Evolutionary conservation across 2,797 vertebrate genomes (phyloP).

Genomic region (Valencia hispanica): DNA sequence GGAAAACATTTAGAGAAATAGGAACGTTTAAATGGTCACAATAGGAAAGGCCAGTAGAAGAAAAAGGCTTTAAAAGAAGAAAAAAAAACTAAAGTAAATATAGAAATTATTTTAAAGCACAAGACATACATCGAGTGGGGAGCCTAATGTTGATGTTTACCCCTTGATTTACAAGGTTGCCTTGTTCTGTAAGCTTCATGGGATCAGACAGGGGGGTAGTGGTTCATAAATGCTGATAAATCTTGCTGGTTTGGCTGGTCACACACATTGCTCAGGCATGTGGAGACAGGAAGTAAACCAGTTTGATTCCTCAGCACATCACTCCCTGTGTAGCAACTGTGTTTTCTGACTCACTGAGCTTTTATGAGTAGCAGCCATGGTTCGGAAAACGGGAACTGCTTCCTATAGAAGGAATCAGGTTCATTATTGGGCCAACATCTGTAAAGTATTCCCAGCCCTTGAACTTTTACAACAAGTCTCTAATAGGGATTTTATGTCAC

Average conservation of each 20-base stretch:
- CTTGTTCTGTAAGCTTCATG: conserved; percentile 26
- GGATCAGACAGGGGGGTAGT: conserved; percentile 30
- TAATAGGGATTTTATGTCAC: not conserved
- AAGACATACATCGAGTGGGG: not conserved
- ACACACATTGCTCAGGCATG: conserved; percentile 76
- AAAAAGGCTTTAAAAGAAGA: conserved; percentile 14
- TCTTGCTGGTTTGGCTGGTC: conserved; percentile 53
- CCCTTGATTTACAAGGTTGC: conserved; percentile 32
- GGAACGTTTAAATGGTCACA: conserved; percentile 44
- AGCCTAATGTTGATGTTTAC: conserved; percentile 22
- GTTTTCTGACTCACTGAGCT: conserved; percentile 65
- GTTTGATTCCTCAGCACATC: conserved; percentile 59
- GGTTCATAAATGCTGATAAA: conserved; percentile 60
- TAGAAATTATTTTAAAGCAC: conserved; percentile 23
- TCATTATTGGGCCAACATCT: conserved; percentile 41
- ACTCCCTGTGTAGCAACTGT: conserved; percentile 34
- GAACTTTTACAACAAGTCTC: not conserved
- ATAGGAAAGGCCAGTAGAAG: conserved; percentile 33
- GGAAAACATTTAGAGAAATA: conserved; percentile 52
- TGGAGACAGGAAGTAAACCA: conserved; percentile 68
- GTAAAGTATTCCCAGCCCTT: conserved; percentile 40
- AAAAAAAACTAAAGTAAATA: conserved; percentile 24
- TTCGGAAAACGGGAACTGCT: conserved; percentile 51
- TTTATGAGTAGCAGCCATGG: conserved; percentile 45
- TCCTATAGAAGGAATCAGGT: conserved; percentile 48